phyloP scores from a whole-genome alignment of 2,888 invertebrate genomes.

The Hirudinaria manillensis region DNA sequence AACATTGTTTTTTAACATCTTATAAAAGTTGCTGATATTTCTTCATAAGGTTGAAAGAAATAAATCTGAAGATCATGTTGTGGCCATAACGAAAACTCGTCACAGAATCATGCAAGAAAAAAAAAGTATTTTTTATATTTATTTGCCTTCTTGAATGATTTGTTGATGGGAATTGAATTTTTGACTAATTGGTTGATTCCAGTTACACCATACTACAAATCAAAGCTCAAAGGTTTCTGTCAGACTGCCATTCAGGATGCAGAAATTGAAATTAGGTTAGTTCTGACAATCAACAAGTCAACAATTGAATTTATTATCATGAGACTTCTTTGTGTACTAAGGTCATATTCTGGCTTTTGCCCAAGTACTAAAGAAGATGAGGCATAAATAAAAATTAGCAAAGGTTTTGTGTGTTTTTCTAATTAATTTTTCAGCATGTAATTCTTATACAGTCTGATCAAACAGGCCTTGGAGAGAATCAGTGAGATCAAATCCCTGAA shows the following conservation, averaged over 20 bases:
- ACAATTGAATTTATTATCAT: neutral
- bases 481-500: constrained; percentile 81
- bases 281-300: neutral
- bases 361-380: no score
- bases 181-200: constrained; percentile 16
- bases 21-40: neutral
- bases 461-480: constrained; percentile 76
- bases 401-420: neutral
- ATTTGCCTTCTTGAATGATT: neutral
- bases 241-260: constrained; percentile 59
- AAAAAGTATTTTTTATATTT: constrained; percentile 43
- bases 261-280: constrained; percentile 8
- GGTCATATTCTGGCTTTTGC: neutral
- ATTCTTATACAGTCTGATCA: constrained; percentile 58
- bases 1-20: constrained; percentile 3
- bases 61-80: constrained; percentile 74
- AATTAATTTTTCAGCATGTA: neutral
- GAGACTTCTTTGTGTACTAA: neutral
- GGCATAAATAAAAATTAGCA: neutral
- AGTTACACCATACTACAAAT: constrained; percentile 57
- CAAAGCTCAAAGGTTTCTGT: constrained; percentile 74
- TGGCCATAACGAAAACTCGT: constrained; percentile 71
- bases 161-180: neutral
- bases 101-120: constrained; percentile 59
- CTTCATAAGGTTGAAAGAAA: constrained; percentile 62